These are phyloP conservation scores for Itoplectis maculator DNA, from an alignment of 2,888 invertebrate species.

Conservation along the genomic window DNA sequence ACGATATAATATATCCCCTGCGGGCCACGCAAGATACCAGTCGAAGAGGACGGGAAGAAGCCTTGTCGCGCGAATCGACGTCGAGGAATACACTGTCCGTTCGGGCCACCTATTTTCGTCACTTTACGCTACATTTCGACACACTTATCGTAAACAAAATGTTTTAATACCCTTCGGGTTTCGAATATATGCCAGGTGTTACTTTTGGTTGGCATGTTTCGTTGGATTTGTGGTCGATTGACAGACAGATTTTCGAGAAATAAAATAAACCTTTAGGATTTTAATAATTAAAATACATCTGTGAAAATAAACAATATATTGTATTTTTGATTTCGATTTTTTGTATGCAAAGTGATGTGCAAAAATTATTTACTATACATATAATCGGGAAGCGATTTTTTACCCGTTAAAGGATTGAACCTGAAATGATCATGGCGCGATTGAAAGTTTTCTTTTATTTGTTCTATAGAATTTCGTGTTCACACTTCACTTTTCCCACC, in stretches of 20 bases:
- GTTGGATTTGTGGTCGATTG: background rate
- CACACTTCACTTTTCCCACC: background rate
- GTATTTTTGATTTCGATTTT: too few relatives aligned
- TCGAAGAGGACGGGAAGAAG: conserved; percentile 36
- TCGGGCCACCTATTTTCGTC: background rate
- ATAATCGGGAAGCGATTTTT: background rate
- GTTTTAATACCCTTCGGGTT: background rate
- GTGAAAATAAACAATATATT: too few relatives aligned
- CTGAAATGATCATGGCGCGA: background rate
- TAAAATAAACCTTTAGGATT: background rate
- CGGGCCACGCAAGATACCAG: conserved; percentile 16
- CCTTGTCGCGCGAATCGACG: conserved; percentile 21
- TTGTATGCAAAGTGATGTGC: too few relatives aligned
- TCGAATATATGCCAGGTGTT: background rate
- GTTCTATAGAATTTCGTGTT: background rate
- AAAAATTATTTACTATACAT: too few relatives aligned
- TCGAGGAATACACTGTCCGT: background rate
- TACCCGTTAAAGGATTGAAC: background rate
- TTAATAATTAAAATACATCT: too few relatives aligned
- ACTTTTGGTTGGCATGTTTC: background rate
- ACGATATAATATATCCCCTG: conserved; percentile 24
- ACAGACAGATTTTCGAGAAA: background rate
- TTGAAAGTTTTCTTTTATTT: background rate
- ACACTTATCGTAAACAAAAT: background rate
- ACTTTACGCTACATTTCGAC: background rate